These are phyloP conservation scores for Himalopsyche kuldschensis DNA, from an alignment of 2,888 invertebrate species.

Conservation along the genomic window DNA sequence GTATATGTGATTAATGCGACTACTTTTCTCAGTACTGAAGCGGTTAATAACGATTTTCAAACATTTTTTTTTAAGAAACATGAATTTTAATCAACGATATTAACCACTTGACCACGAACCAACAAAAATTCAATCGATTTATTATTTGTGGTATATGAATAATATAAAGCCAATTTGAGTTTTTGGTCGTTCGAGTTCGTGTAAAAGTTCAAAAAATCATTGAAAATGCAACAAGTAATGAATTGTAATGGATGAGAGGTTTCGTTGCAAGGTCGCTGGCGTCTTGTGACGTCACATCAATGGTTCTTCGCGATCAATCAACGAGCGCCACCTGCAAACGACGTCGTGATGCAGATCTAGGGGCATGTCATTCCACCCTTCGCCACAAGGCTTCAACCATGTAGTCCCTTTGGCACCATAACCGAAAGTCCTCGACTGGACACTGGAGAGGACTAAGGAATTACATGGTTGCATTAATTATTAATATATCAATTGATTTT, in stretches of 20 bases:
- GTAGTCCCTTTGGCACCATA: neutral
- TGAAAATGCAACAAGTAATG: neutral
- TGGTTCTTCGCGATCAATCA: constrained; percentile 30
- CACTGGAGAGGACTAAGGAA: neutral
- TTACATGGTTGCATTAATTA: neutral
- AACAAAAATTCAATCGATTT: too few relatives aligned
- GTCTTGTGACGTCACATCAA: neutral
- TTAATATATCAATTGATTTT: too few relatives aligned
- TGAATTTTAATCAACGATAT: too few relatives aligned
- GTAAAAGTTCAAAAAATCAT: neutral
- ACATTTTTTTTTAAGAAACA: too few relatives aligned
- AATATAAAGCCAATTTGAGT: too few relatives aligned
- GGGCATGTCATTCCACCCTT: constrained; percentile 1
- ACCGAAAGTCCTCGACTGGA: neutral
- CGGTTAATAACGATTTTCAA: too few relatives aligned
- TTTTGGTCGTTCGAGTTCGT: too few relatives aligned
- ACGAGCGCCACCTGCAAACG: constrained; percentile 31
- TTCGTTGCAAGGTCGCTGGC: neutral
- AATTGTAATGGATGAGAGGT: neutral
- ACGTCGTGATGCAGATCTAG: constrained; percentile 34
- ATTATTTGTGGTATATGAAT: too few relatives aligned
- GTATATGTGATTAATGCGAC: too few relatives aligned
- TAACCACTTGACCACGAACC: too few relatives aligned
- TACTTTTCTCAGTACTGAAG: too few relatives aligned
- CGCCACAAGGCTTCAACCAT: neutral